Percentiles rank a stretch among this genome's conserved stretches.
phyloP scores from a whole-genome alignment of 2,888 invertebrate genomes.

The Scaptomyza flava region DNA sequence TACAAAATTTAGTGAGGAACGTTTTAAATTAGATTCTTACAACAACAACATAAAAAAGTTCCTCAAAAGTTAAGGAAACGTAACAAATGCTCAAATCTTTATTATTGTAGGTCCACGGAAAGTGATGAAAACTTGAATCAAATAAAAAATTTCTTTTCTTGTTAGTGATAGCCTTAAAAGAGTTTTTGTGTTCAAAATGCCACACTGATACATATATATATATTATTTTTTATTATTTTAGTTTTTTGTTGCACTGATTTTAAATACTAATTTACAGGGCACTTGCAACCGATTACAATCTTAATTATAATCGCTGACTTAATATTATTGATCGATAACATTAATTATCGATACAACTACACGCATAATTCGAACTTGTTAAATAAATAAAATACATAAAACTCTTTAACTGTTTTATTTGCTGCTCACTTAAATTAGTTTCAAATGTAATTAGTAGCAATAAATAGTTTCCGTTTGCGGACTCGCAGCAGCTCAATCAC shows the following conservation, averaged over 20 bases:
- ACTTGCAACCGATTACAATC: not conserved
- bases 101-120: too few species aligned
- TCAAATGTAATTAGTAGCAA: conserved; percentile 52
- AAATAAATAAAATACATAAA: conserved; percentile 42
- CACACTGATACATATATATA: not conserved
- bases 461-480: conserved; percentile 43
- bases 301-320: conserved; percentile 3
- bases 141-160: too few species aligned
- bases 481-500: not conserved
- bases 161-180: too few species aligned
- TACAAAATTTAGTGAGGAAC: too few species aligned
- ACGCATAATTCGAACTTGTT: conserved; percentile 28
- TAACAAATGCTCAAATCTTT: too few species aligned
- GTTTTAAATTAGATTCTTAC: too few species aligned
- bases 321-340: conserved; percentile 24
- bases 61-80: too few species aligned
- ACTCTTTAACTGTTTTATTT: conserved; percentile 23
- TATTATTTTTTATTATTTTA: not conserved
- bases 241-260: conserved; percentile 2
- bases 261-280: conserved; percentile 15
- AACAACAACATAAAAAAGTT: too few species aligned
- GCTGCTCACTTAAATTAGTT: conserved; percentile 46
- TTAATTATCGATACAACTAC: conserved; percentile 22
- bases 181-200: not conserved
- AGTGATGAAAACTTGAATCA: too few species aligned